These are phyloP conservation scores for Lutraria lutraria DNA, from an alignment of 2,888 invertebrate genomes.

Conservation along the genomic window DNA sequence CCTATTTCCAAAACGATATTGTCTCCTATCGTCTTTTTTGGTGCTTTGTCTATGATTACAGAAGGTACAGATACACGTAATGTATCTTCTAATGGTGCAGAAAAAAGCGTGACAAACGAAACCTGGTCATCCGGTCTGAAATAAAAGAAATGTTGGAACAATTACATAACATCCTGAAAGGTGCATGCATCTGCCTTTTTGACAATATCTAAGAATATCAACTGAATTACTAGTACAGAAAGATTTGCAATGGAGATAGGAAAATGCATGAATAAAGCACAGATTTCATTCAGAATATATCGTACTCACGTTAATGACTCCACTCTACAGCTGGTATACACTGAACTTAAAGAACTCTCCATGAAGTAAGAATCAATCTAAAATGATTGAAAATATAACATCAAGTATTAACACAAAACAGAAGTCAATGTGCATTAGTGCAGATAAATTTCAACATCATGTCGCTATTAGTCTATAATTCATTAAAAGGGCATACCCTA, in stretches of 20 bases:
- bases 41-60: constrained; percentile 50
- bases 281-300: too few relatives aligned
- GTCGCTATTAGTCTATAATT: too few relatives aligned
- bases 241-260: too few relatives aligned
- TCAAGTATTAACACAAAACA: too few relatives aligned
- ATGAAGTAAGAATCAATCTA: constrained; percentile 37
- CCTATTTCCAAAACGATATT: constrained; percentile 41
- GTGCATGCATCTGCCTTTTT: too few relatives aligned
- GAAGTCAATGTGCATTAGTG: too few relatives aligned
- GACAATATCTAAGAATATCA: too few relatives aligned
- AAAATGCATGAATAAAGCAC: too few relatives aligned
- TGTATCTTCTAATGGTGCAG: constrained; percentile 39
- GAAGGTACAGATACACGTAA: constrained; percentile 42
- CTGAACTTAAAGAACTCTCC: constrained; percentile 27
- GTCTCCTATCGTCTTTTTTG: constrained; percentile 27
- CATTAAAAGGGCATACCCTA: too few relatives aligned
- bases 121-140: constrained; percentile 10
- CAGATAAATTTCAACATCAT: too few relatives aligned
- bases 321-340: constrained; percentile 43
- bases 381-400: neutral
- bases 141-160: neutral
- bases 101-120: constrained; percentile 41
- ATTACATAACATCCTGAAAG: too few relatives aligned
- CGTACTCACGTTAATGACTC: constrained; percentile 54
- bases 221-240: too few relatives aligned